These are phyloP conservation scores for Lutraria rhynchaena DNA, from an alignment of 1,140 invertebrate species.

Conservation along the genomic window DNA sequence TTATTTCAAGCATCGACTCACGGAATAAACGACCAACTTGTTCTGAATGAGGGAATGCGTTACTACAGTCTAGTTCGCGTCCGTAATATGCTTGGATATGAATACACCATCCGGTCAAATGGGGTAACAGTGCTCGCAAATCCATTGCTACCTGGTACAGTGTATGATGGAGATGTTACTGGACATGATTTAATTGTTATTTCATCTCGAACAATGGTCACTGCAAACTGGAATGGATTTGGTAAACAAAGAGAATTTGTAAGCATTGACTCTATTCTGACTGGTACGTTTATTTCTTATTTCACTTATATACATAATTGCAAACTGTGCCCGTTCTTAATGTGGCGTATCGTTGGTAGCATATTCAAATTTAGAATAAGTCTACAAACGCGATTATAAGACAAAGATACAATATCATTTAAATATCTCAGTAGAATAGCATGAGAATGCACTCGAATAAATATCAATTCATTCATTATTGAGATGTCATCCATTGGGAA, in stretches of 20 bases:
- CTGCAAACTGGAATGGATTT: slow-evolving; percentile 70
- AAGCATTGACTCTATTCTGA: not conserved
- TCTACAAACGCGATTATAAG: no score
- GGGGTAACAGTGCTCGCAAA: slow-evolving; percentile 63
- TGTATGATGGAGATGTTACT: slow-evolving; percentile 64
- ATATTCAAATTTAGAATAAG: no score
- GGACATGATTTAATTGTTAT: slow-evolving; percentile 63
- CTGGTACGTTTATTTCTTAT: not conserved
- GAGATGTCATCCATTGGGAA: no score
- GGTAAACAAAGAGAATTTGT: slow-evolving; percentile 20
- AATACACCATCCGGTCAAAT: slow-evolving; percentile 61
- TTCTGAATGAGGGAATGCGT: slow-evolving; percentile 52
- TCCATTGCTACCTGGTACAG: slow-evolving; percentile 64
- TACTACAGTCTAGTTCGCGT: slow-evolving; percentile 65
- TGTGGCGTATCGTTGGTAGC: no score
- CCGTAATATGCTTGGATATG: slow-evolving; percentile 57
- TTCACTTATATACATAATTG: not conserved
- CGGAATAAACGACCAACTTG: slow-evolving; percentile 60
- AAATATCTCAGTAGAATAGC: no score
- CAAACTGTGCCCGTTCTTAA: no score
- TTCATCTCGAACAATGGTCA: slow-evolving; percentile 46
- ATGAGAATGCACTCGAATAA: no score
- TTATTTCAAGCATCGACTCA: slow-evolving; percentile 49
- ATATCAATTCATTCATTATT: no score
- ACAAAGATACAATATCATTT: no score